Conservation (phyloP, 2,888 invertebrate genomes). For the Epinotia ramella region DNA sequence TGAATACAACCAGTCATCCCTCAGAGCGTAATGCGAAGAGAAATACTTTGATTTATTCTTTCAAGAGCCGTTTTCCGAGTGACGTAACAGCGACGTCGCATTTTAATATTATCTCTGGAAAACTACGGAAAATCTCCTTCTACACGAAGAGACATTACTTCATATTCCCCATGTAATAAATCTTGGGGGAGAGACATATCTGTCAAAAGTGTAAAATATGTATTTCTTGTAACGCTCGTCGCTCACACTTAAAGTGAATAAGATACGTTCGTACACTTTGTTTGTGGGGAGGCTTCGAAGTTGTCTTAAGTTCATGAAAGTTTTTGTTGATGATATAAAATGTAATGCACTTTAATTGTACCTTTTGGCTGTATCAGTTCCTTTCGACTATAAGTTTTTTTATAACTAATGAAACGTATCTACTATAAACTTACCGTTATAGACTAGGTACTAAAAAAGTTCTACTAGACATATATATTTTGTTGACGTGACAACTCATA, state of each 20-base stretch:
- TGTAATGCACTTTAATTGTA: too few species aligned
- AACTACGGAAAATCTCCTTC: slow-evolving; percentile 71
- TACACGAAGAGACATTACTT: slow-evolving; percentile 70
- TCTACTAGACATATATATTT: too few species aligned
- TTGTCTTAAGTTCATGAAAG: neutral
- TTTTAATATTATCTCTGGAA: slow-evolving; percentile 69
- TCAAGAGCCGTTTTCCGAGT: slow-evolving; percentile 60
- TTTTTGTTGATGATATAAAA: neutral
- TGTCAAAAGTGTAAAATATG: slow-evolving; percentile 84
- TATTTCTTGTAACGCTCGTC: slow-evolving; percentile 74
- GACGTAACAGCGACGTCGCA: slow-evolving; percentile 65
- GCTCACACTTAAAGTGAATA: slow-evolving; percentile 62
- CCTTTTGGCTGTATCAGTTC: neutral
- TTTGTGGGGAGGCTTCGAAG: slow-evolving; percentile 34
- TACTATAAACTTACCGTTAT: neutral
- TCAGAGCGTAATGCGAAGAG: slow-evolving; percentile 45
- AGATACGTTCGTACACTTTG: slow-evolving; percentile 58
- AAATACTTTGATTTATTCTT: slow-evolving; percentile 68
- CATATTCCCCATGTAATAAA: slow-evolving; percentile 78
- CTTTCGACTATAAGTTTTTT: neutral
- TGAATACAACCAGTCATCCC: slow-evolving; percentile 42
- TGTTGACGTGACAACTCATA: neutral
- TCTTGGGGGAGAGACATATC: slow-evolving; percentile 78
- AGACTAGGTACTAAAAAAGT: neutral
- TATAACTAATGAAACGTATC: neutral